These are phyloP conservation scores for Drosophila austrosaltans DNA, from an alignment of 2,888 invertebrate genomes.

Conservation along the genomic window DNA sequence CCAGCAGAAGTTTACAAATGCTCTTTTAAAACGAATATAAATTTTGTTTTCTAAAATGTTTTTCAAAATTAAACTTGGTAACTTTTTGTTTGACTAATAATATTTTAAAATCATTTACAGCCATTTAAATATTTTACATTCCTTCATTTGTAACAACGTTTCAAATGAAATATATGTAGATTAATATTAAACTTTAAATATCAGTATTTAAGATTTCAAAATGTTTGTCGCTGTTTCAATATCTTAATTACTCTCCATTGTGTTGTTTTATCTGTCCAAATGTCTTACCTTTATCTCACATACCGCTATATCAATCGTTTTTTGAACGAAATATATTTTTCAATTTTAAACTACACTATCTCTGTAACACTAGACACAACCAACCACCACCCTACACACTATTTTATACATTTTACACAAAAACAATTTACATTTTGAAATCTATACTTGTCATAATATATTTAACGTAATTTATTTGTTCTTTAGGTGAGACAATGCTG, in stretches of 20 bases:
- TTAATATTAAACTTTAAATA: not conserved
- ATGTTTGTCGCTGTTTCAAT: not conserved
- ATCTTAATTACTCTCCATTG: not conserved
- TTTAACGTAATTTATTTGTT: not conserved
- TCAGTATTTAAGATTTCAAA: not conserved
- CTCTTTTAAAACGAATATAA: not conserved
- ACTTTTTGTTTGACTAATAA: too few species aligned
- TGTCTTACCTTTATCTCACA: not conserved
- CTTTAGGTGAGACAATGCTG: conserved; percentile 94
- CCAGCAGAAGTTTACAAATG: too few species aligned
- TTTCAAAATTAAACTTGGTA: too few species aligned
- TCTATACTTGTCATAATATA: not conserved
- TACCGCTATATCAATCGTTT: not conserved
- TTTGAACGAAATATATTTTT: not conserved
- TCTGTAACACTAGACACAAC: conserved; percentile 12
- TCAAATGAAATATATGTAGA: not conserved
- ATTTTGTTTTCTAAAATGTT: too few species aligned
- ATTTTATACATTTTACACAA: not conserved
- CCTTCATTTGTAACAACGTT: not conserved
- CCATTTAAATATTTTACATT: not conserved
- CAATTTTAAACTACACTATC: conserved; percentile 4
- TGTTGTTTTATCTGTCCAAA: not conserved
- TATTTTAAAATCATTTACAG: too few species aligned
- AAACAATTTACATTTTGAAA: not conserved
- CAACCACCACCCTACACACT: not conserved